These are phyloP conservation scores for Phyllopteryx taeniolatus DNA, from an alignment of 2,113 vertebrate species.

Conservation along the genomic window DNA sequence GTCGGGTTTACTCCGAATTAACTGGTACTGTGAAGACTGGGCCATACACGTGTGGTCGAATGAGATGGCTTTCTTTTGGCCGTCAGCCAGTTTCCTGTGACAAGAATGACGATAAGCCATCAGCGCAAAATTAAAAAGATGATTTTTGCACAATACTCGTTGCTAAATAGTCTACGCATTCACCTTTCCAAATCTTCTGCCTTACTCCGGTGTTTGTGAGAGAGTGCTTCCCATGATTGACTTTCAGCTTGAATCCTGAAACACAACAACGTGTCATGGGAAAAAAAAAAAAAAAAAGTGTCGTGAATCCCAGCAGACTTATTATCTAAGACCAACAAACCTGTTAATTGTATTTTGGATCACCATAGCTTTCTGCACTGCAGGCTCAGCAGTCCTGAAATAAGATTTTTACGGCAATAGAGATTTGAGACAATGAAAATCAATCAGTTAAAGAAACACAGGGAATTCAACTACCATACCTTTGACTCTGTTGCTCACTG, in stretches of 20 bases:
- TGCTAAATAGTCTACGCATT: not conserved
- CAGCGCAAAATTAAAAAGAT: slow-evolving; percentile 2
- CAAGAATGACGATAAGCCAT: slow-evolving; percentile 7
- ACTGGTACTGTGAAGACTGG: slow-evolving; percentile 67
- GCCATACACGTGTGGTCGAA: slow-evolving; percentile 53
- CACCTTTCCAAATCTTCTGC: slow-evolving; percentile 70
- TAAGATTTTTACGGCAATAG: not conserved
- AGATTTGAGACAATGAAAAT: not conserved
- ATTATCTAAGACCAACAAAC: slow-evolving; percentile 34
- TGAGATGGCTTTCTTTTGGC: slow-evolving; percentile 41
- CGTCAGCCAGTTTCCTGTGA: slow-evolving; percentile 66
- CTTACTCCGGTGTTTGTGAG: slow-evolving; percentile 68
- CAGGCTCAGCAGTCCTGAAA: slow-evolving; percentile 50
- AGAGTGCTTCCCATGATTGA: slow-evolving; percentile 68
- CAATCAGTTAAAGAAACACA: not conserved
- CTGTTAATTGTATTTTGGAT: slow-evolving; percentile 60
- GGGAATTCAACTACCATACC: slow-evolving; percentile 38
- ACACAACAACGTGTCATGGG: not conserved
- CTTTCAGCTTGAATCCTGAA: slow-evolving; percentile 72
- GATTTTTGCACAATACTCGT: not conserved
- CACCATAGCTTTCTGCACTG: slow-evolving; percentile 46
- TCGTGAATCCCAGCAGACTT: not conserved
- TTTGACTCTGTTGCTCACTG: slow-evolving; percentile 28
- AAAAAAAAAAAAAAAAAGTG: not conserved
- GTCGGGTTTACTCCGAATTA: slow-evolving; percentile 73